Conservation (phyloP, 2,888 invertebrate species). For the Scaptomyza caliginosa region DNA sequence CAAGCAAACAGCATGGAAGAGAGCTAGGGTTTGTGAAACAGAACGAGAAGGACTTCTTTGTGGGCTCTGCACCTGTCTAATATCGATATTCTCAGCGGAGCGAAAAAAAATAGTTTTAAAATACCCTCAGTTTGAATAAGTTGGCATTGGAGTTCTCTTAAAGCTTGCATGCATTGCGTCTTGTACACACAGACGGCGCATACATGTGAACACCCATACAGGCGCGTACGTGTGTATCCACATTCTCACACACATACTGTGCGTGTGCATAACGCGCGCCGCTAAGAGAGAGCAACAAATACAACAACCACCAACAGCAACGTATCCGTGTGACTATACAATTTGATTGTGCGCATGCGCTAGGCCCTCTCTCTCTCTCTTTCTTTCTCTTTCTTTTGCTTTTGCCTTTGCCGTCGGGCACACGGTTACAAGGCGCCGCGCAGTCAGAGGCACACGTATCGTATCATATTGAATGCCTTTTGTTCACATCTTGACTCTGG, state of each 20-base stretch:
- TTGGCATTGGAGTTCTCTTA: constrained; percentile 35
- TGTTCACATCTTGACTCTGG: constrained; percentile 62
- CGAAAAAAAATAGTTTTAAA: neutral
- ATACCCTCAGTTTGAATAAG: neutral
- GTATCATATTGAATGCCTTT: constrained; percentile 71
- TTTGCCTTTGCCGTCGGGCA: constrained; percentile 31
- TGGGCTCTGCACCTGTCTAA: constrained; percentile 28
- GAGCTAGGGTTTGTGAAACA: constrained; percentile 16
- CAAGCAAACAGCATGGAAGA: constrained; percentile 40
- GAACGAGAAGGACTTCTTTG: constrained; percentile 13
- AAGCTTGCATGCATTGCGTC: constrained; percentile 6
- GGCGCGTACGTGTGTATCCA: constrained; percentile 18
- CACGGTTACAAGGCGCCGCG: constrained; percentile 63
- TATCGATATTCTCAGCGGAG: constrained; percentile 12
- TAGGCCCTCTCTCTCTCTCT: constrained; percentile 40
- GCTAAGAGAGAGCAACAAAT: constrained; percentile 44
- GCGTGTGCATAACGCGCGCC: constrained; percentile 74
- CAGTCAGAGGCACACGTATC: constrained; percentile 55
- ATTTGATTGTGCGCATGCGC: constrained; percentile 53
- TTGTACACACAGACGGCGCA: constrained; percentile 1
- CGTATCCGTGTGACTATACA: neutral
- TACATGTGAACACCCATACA: constrained; percentile 34
- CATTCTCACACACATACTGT: constrained; percentile 62
- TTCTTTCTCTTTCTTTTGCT: neutral
- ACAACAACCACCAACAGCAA: constrained; percentile 38